A percentile compares a stretch with the other conserved stretches of the same genome.
Evolutionary conservation across 2,113 vertebrate genomes (phyloP).

Genomic region (Chaenocephalus aceratus): DNA sequence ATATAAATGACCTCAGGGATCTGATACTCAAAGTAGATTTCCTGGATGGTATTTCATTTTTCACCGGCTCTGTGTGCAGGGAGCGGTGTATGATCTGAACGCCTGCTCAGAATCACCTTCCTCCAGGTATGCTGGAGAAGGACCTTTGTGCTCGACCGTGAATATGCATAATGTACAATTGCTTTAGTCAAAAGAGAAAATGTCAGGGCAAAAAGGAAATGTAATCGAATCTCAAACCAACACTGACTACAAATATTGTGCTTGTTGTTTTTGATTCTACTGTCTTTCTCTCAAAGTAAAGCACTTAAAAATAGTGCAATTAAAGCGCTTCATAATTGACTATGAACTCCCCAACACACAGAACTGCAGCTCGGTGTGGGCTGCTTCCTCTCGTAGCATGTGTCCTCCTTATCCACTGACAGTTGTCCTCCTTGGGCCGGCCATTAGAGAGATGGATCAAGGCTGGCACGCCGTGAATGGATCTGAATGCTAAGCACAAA

Average conservation of each 20-base stretch:
- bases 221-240: not conserved
- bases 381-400: slow-evolving; percentile 19
- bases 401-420: slow-evolving; percentile 44
- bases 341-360: not conserved
- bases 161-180: not conserved
- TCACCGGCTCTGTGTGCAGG: not conserved
- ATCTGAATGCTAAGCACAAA: slow-evolving; percentile 59
- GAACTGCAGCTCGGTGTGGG: not conserved
- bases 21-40: not conserved
- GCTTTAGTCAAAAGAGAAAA: not conserved
- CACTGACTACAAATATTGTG: not conserved
- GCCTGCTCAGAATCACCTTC: not conserved
- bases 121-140: not conserved
- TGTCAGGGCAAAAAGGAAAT: not conserved
- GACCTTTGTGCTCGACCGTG: not conserved
- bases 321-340: not conserved
- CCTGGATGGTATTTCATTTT: not conserved
- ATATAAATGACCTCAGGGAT: not conserved
- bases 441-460: slow-evolving; percentile 70
- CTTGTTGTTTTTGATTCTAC: not conserved
- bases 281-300: not conserved
- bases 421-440: slow-evolving; percentile 54
- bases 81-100: not conserved
- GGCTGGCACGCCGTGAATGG: slow-evolving; percentile 44
- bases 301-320: not conserved